These are phyloP conservation scores for Melanerpes formicivorus DNA, from an alignment of 2,113 vertebrate species.

Conservation along the genomic window DNA sequence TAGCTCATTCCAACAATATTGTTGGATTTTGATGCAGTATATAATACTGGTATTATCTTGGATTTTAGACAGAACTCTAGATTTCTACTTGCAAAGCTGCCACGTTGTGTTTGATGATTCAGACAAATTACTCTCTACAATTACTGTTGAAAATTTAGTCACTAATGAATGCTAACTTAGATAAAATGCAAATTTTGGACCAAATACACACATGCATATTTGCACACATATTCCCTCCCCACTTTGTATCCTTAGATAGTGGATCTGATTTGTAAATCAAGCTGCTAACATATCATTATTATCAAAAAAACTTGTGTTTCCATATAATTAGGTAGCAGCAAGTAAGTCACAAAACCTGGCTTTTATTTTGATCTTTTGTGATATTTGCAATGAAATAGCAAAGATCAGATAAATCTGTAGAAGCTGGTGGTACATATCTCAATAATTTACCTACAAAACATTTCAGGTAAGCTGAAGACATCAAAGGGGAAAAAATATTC, in stretches of 20 bases:
- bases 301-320: not conserved
- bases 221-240: not conserved
- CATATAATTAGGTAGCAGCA: not conserved
- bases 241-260: not conserved
- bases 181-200: constrained; percentile 28
- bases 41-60: not conserved
- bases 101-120: not conserved
- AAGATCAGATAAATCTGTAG: not conserved
- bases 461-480: not conserved
- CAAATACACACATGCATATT: not conserved
- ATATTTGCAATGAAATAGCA: not conserved
- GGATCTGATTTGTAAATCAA: constrained; percentile 23
- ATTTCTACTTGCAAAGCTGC: not conserved
- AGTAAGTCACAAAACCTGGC: not conserved
- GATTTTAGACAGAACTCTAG: not conserved
- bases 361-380: constrained; percentile 11
- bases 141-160: not conserved
- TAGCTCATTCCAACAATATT: not conserved
- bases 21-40: not conserved
- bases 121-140: not conserved
- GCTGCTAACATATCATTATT: not conserved
- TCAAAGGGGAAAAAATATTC: not conserved
- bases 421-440: not conserved
- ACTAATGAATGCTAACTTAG: constrained; percentile 3
- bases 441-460: constrained; percentile 3